A percentile compares a stretch with the other conserved stretches of the same genome.
phyloP scores from a whole-genome alignment of 2,113 vertebrate genomes.

The Pangasianodon gigas region DNA sequence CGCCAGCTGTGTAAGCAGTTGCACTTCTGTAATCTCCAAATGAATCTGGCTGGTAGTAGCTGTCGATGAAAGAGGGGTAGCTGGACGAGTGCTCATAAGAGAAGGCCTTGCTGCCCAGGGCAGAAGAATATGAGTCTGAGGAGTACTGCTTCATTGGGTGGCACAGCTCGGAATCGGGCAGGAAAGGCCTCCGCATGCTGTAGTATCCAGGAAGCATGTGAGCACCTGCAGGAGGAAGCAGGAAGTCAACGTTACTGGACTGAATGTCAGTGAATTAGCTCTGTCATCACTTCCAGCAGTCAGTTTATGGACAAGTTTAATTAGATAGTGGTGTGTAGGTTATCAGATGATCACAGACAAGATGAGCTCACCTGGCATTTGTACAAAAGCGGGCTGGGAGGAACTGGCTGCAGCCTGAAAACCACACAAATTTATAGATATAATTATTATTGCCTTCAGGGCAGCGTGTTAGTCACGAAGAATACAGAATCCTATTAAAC shows the following conservation, averaged over 20 bases:
- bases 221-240: slow-evolving; percentile 67
- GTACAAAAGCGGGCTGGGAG: slow-evolving; percentile 69
- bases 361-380: slow-evolving; percentile 75
- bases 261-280: slow-evolving; percentile 21
- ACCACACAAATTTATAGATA: slow-evolving; percentile 28
- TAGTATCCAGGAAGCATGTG: slow-evolving; percentile 73
- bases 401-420: slow-evolving; percentile 70
- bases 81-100: slow-evolving; percentile 70
- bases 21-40: slow-evolving; percentile 71
- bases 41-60: slow-evolving; percentile 69
- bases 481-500: not conserved
- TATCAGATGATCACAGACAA: slow-evolving; percentile 27
- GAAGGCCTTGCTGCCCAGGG: slow-evolving; percentile 71
- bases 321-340: slow-evolving; percentile 29
- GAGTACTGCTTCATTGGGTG: slow-evolving; percentile 70
- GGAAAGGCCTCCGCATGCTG: slow-evolving; percentile 71
- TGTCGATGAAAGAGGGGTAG: slow-evolving; percentile 72
- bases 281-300: slow-evolving; percentile 9
- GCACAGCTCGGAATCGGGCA: slow-evolving; percentile 75
- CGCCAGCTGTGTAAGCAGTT: slow-evolving; percentile 59
- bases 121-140: slow-evolving; percentile 66
- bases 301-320: slow-evolving; percentile 16
- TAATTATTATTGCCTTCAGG: slow-evolving; percentile 24
- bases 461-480: slow-evolving; percentile 5
- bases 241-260: slow-evolving; percentile 25